Conservation (phyloP, 2,888 invertebrate genomes). For the Catocala fraxini region DNA sequence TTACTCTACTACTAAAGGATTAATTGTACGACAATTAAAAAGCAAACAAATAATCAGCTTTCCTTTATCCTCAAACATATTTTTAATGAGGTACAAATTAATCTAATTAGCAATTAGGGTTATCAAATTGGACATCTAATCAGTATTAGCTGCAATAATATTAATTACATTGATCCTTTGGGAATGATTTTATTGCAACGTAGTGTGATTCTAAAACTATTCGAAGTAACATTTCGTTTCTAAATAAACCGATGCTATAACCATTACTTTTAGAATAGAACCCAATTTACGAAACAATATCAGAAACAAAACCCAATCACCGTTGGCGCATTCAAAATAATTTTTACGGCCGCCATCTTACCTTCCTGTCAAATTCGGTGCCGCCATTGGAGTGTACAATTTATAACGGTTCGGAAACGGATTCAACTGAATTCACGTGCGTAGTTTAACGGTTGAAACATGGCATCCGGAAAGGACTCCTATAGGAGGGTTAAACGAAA, state of each 20-base stretch:
- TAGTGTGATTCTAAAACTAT: not conserved
- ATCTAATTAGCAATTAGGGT: no score
- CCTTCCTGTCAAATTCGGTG: slow-evolving; percentile 42
- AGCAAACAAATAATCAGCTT: no score
- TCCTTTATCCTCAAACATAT: no score
- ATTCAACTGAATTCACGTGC: slow-evolving; percentile 73
- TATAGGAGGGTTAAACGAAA: slow-evolving; percentile 44
- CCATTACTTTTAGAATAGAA: not conserved
- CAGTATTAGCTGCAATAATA: no score
- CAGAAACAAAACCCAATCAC: slow-evolving; percentile 34
- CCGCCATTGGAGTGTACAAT: slow-evolving; percentile 55
- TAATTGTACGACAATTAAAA: no score
- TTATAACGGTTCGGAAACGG: slow-evolving; percentile 75
- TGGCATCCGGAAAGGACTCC: slow-evolving; percentile 75
- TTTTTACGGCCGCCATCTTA: slow-evolving; percentile 42
- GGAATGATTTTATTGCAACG: not conserved
- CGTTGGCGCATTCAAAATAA: slow-evolving; percentile 27
- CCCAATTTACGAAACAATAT: slow-evolving; percentile 22
- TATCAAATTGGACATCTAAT: not conserved
- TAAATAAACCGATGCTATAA: no score
- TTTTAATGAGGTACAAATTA: no score
- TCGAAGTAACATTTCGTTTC: not conserved
- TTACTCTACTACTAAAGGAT: no score
- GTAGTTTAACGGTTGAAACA: slow-evolving; percentile 76
- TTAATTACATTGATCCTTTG: not conserved